A percentile compares a stretch with the other conserved stretches of the same genome.
Conservation (phyloP, 2,888 invertebrate species). For the Diplazon laetatorius region DNA sequence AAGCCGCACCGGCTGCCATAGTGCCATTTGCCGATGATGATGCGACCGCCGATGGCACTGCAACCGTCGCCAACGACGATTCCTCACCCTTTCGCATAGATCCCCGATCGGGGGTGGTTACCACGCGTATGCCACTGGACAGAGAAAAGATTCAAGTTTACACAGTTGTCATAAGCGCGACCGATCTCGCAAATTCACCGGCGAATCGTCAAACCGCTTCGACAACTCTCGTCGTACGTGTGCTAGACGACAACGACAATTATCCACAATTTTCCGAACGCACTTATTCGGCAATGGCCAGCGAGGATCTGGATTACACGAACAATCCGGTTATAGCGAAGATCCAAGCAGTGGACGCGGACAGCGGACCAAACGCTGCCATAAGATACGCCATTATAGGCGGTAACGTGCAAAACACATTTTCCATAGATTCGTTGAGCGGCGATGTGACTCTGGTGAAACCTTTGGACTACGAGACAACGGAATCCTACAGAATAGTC, state of each 20-base stretch:
- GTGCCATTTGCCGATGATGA: too few species aligned
- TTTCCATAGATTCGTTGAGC: slow-evolving; percentile 96
- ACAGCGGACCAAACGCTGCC: slow-evolving; percentile 95
- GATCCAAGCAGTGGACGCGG: slow-evolving; percentile 95
- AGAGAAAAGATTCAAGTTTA: slow-evolving; percentile 94
- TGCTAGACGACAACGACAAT: slow-evolving; percentile 96
- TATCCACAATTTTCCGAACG: slow-evolving; percentile 96
- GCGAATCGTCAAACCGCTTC: slow-evolving; percentile 91
- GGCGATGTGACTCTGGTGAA: slow-evolving; percentile 95
- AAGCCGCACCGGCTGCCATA: too few species aligned
- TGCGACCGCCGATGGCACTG: slow-evolving; percentile 79
- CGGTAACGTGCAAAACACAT: slow-evolving; percentile 96
- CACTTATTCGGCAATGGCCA: slow-evolving; percentile 93
- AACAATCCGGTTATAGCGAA: slow-evolving; percentile 92
- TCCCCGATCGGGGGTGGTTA: slow-evolving; percentile 92
- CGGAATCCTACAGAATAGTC: slow-evolving; percentile 92
- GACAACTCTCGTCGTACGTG: slow-evolving; percentile 91
- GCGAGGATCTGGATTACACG: slow-evolving; percentile 94
- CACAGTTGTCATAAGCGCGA: slow-evolving; percentile 92
- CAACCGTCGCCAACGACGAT: slow-evolving; percentile 86
- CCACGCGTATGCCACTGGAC: slow-evolving; percentile 91
- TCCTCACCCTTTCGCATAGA: slow-evolving; percentile 94
- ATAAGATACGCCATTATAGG: slow-evolving; percentile 97
- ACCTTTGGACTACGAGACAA: slow-evolving; percentile 94
- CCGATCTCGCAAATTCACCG: slow-evolving; percentile 92